Conservation (phyloP, 2,888 invertebrate genomes). For the Synanthedon tipuliformis region DNA sequence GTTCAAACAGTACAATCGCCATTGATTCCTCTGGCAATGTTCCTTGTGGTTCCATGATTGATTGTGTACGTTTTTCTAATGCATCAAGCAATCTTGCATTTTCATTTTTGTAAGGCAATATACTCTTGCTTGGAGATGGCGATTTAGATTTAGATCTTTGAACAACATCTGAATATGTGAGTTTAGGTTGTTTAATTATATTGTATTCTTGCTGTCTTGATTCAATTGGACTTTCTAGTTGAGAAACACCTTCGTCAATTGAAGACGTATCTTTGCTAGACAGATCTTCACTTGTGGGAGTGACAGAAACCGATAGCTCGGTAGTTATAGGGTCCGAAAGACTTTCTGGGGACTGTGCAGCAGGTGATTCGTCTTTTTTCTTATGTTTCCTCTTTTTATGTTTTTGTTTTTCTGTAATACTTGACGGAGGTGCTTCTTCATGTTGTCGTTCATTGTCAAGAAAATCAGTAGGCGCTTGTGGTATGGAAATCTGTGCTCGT, state of each 20-base stretch:
- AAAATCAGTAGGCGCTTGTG: conserved; percentile 48
- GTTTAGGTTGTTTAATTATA: conserved; percentile 22
- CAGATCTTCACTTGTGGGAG: conserved; percentile 56
- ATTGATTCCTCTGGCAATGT: conserved; percentile 32
- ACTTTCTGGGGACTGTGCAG: conserved; percentile 51
- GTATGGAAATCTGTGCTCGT: conserved; percentile 69
- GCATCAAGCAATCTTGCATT: conserved; percentile 44
- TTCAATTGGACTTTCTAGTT: conserved; percentile 36
- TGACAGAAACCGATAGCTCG: conserved; percentile 53
- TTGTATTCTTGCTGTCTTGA: conserved; percentile 19
- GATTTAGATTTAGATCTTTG: conserved; percentile 64
- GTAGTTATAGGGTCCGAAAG: conserved; percentile 62
- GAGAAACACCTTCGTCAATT: conserved; percentile 61
- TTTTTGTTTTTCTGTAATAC: conserved; percentile 43
- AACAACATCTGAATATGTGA: conserved; percentile 61
- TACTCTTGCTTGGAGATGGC: conserved; percentile 52
- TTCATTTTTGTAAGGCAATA: conserved; percentile 31
- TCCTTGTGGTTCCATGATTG: conserved; percentile 30
- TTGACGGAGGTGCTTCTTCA: conserved; percentile 33
- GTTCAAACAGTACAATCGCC: conserved; percentile 45
- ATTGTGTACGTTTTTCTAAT: conserved; percentile 50
- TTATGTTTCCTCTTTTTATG: conserved; percentile 50
- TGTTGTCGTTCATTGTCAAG: conserved; percentile 46
- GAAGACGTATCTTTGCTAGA: conserved; percentile 52
- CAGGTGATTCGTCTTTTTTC: conserved; percentile 46